These are phyloP conservation scores for Chloroceryle inda DNA, from an alignment of 2,797 vertebrate species.

Conservation along the genomic window DNA sequence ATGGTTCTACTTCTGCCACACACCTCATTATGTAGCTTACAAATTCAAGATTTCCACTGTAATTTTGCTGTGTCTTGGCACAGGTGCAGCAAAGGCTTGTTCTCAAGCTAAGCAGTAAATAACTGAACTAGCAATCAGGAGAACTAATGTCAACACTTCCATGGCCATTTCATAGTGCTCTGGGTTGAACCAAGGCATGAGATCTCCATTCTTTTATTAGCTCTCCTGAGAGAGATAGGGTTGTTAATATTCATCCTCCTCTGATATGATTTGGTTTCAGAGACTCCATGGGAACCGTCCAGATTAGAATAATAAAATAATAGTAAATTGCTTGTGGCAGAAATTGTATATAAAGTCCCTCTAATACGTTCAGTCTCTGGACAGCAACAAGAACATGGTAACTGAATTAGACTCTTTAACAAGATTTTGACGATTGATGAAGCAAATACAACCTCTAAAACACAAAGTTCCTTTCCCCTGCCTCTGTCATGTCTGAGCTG, in stretches of 20 bases:
- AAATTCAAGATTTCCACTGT: constrained; percentile 5
- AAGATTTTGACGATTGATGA: constrained; percentile 69
- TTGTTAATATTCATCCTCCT: constrained; percentile 33
- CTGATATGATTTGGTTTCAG: constrained; percentile 17
- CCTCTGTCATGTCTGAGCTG: neutral
- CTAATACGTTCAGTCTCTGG: constrained; percentile 49
- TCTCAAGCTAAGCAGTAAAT: neutral
- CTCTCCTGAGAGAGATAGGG: neutral
- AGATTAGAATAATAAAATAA: constrained; percentile 70
- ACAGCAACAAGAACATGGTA: constrained; percentile 39
- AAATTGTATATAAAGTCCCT: constrained; percentile 31
- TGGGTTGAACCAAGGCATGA: neutral
- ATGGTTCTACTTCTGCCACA: neutral
- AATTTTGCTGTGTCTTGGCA: neutral
- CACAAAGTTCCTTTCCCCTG: neutral
- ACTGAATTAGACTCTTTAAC: constrained; percentile 72
- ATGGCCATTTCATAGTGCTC: neutral
- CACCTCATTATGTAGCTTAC: neutral
- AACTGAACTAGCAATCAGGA: neutral
- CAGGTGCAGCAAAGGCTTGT: neutral
- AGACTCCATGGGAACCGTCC: constrained; percentile 43
- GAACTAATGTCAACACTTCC: neutral
- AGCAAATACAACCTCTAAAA: constrained; percentile 45
- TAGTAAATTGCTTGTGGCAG: constrained; percentile 54
- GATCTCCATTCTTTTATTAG: constrained; percentile 42